Evolutionary conservation across 2,888 invertebrate species (phyloP).

Genomic region (Timema podura): DNA sequence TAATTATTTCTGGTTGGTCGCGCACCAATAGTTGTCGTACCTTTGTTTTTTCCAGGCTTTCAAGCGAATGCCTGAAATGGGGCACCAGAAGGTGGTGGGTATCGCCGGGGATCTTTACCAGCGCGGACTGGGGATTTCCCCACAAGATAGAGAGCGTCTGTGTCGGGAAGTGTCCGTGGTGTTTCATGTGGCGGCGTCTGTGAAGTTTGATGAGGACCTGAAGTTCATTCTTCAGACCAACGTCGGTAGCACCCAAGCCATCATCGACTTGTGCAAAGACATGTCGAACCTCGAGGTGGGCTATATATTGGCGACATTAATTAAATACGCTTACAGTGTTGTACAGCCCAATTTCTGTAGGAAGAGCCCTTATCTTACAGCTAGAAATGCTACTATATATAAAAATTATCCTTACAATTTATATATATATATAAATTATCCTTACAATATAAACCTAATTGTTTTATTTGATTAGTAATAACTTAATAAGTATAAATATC

Average conservation of each 20-base stretch:
- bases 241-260: constrained; percentile 82
- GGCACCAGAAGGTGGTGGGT: constrained; percentile 61
- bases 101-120: constrained; percentile 68
- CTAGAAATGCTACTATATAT: no score
- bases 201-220: constrained; percentile 83
- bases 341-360: no score
- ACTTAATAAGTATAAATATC: no score
- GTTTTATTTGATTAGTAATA: no score
- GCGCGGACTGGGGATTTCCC: constrained; percentile 64
- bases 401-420: no score
- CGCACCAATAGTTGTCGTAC: no score
- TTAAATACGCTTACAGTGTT: no score
- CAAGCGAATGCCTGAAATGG: constrained; percentile 64
- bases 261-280: constrained; percentile 74
- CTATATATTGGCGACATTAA: no score
- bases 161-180: constrained; percentile 71
- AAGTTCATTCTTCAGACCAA: constrained; percentile 87
- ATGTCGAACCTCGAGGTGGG: constrained; percentile 61
- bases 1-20: no score
- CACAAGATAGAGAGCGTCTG: constrained; percentile 59
- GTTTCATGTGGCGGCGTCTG: constrained; percentile 71
- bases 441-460: no score
- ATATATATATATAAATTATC: no score
- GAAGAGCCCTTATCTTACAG: no score
- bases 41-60: constrained; percentile 58